Evolutionary conservation across 2,797 vertebrate genomes (phyloP).

Genomic region (Brachymystax lenok): DNA sequence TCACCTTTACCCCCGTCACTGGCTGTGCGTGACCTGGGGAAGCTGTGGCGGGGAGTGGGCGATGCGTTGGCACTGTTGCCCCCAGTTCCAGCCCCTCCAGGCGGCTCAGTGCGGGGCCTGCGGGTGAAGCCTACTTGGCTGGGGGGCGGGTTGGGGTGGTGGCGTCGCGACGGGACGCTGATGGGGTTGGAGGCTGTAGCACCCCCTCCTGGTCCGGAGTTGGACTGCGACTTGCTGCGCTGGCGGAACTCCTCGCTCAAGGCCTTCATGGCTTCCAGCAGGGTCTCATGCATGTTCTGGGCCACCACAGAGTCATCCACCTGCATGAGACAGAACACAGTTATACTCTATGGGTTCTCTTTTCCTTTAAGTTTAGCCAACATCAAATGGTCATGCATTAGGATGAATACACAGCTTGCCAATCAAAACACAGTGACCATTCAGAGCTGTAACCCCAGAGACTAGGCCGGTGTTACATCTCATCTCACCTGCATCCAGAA

Average conservation of each 20-base stretch:
- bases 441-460: neutral
- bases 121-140: slow-evolving; percentile 81
- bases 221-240: slow-evolving; percentile 81
- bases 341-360: neutral
- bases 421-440: neutral
- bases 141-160: slow-evolving; percentile 77
- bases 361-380: neutral
- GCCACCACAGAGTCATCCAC: slow-evolving; percentile 82
- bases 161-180: slow-evolving; percentile 80
- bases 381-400: neutral
- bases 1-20: slow-evolving; percentile 74
- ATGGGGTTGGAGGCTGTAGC: slow-evolving; percentile 81
- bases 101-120: slow-evolving; percentile 75
- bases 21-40: slow-evolving; percentile 72
- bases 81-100: slow-evolving; percentile 55
- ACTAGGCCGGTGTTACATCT: slow-evolving; percentile 18
- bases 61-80: slow-evolving; percentile 68
- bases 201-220: slow-evolving; percentile 73
- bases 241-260: slow-evolving; percentile 85
- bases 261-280: slow-evolving; percentile 87
- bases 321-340: slow-evolving; percentile 36
- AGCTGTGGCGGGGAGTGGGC: slow-evolving; percentile 73
- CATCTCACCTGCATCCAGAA: slow-evolving; percentile 81
- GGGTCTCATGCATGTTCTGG: slow-evolving; percentile 89
- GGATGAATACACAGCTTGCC: neutral